Base-by-base conservation (phyloP, 53 echinoderm and acorn worm genomes). In the Paracentrotus lividus region DNA sequence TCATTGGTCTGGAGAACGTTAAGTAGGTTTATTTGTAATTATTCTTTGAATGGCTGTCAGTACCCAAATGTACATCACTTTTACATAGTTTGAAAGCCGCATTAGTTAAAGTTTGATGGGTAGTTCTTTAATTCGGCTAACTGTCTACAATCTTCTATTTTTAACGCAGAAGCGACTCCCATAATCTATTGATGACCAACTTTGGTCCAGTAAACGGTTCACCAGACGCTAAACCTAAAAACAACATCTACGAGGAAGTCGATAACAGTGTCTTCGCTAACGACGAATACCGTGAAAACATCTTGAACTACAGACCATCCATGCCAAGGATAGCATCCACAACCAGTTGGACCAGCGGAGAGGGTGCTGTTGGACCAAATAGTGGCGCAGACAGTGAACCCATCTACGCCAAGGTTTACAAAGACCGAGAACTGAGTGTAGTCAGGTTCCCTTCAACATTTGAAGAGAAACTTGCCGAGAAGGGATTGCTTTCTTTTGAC, bases 381-480 rank as follows among this genome's bases (percentile, higher is more conserved):
- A 29, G 55, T 45, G 86, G 55, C 54, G 12, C 29, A 14, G n/a
- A n/a, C n/a, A 33, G 54, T 14, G 56, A 56, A 49, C 57, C 57
- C 18, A 44, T 56, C 57, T 86, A 86, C 86, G 86, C 55, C 5
- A 55, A 38, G 32, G 87, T 87, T 40, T 56, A 54, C 89, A 89
- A 65, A 23, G 45, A 65, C 64, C 43, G 27, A 18, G 42, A 38
- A 66, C 20, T 42, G 43, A 59, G 64, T 34, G 89, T 60, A 0
- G 45, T 89, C 43, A 33, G 60, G 60, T 89, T 89, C 20, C 89
- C 89, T 43, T 60, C 89, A 24, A 89, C 66, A 15, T 89, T 89
- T 64, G 89, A 89, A 27, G 89, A 89, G 9, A 89, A 26, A 58
- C 59, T 89, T 21, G 89, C 66, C 13, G 89, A 89, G 44, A 89